A percentile compares a stretch with the other conserved stretches of the same genome.
These are phyloP conservation scores for Parauchenoglanis ngamensis DNA, from an alignment of 2,797 vertebrate species.

Conservation along the genomic window DNA sequence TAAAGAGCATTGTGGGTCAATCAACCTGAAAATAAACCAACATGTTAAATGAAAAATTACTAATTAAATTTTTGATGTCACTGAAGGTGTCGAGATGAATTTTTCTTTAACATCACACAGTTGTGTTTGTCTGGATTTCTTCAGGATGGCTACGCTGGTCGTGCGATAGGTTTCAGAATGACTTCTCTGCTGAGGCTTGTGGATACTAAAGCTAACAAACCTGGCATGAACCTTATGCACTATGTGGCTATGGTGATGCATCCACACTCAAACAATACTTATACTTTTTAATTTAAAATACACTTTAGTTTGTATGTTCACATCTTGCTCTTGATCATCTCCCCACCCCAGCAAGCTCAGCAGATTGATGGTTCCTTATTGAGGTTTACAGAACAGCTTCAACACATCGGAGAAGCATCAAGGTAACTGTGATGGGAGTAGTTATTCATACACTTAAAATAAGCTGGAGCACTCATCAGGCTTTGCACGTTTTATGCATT, in stretches of 20 bases:
- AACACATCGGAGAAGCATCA: slow-evolving; percentile 70
- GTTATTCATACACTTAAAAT: neutral
- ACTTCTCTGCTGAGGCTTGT: slow-evolving; percentile 80
- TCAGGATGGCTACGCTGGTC: slow-evolving; percentile 81
- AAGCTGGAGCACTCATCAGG: neutral
- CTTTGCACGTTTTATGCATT: neutral
- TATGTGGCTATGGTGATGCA: slow-evolving; percentile 82
- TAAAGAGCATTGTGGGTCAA: neutral
- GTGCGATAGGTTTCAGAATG: slow-evolving; percentile 81
- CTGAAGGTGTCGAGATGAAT: neutral
- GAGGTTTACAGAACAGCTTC: slow-evolving; percentile 71
- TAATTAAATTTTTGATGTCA: neutral
- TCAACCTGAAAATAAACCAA: neutral
- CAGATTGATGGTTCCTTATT: slow-evolving; percentile 71
- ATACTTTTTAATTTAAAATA: neutral
- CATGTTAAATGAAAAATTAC: neutral
- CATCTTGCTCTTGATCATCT: neutral
- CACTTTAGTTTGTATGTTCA: neutral
- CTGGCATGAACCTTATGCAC: slow-evolving; percentile 85
- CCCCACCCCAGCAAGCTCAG: slow-evolving; percentile 72
- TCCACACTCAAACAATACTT: too few species aligned
- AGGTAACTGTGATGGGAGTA: slow-evolving; percentile 61
- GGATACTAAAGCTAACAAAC: slow-evolving; percentile 84
- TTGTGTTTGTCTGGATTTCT: slow-evolving; percentile 31
- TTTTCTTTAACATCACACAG: neutral